phyloP scores from a whole-genome alignment of 2,797 vertebrate species.

The Pangasius krempfi region DNA sequence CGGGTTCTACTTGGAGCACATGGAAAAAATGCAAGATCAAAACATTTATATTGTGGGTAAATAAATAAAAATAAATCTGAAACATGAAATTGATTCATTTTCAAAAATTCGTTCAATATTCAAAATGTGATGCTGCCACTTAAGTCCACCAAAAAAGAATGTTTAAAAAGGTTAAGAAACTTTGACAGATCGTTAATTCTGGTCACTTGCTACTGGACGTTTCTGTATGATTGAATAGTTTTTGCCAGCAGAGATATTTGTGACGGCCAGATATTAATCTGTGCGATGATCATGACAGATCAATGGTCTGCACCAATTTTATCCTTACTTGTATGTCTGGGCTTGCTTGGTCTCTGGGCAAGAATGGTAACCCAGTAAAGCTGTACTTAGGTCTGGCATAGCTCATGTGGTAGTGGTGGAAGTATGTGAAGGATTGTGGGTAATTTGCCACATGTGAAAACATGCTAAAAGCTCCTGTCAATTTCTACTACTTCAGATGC shows the following conservation, averaged over 20 bases:
- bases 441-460: conserved; percentile 21
- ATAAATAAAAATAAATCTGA: background rate
- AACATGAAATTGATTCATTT: background rate
- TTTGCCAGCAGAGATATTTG: background rate
- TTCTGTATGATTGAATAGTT: background rate
- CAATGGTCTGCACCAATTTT: background rate
- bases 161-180: background rate
- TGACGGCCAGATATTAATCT: conserved; percentile 1
- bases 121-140: background rate
- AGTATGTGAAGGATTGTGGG: background rate
- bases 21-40: background rate
- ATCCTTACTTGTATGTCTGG: background rate
- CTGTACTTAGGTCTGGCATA: conserved; percentile 5
- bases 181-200: background rate
- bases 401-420: background rate
- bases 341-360: background rate
- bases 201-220: background rate
- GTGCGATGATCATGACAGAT: background rate
- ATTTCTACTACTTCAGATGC: conserved; percentile 60
- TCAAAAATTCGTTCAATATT: background rate
- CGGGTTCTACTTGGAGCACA: background rate
- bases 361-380: background rate
- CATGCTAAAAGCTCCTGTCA: conserved; percentile 55
- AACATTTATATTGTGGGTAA: no score
- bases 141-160: background rate